phyloP scores from a whole-genome alignment of 1,140 invertebrate species.

The Nylanderia fulva region DNA sequence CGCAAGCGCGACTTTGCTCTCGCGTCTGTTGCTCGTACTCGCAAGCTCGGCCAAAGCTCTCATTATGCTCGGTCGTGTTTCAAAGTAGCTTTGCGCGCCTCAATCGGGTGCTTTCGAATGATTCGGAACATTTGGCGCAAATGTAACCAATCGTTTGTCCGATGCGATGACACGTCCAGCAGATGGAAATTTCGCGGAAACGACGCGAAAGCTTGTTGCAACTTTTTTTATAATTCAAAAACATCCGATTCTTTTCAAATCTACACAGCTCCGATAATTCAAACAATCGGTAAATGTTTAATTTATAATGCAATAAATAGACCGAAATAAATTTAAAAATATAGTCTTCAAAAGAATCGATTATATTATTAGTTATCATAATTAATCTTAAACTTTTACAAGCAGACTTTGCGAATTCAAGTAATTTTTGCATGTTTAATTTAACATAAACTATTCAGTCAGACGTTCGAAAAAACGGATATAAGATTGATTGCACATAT shows the following conservation, averaged over 20 bases:
- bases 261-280: not conserved
- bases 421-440: not conserved
- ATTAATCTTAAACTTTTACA: not conserved
- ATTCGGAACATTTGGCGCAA: constrained; percentile 49
- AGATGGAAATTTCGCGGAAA: constrained; percentile 19
- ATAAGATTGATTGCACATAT: not conserved
- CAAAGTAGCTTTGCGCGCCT: constrained; percentile 27
- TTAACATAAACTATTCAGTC: not conserved
- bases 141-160: constrained; percentile 20
- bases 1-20: constrained; percentile 79
- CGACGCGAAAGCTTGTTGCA: constrained; percentile 37
- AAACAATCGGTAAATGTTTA: not conserved
- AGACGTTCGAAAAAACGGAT: not conserved
- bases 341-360: too few species aligned
- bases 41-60: constrained; percentile 77
- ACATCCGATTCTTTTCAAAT: not conserved
- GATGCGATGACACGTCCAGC: not conserved
- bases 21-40: constrained; percentile 74
- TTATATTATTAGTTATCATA: too few species aligned
- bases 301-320: not conserved
- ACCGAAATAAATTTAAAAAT: constrained; percentile 4
- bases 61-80: constrained; percentile 24
- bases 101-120: not conserved
- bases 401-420: not conserved
- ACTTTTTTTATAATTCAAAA: constrained; percentile 2